phyloP scores from a whole-genome alignment of 2,888 invertebrate genomes.

The Chrysodeixis includens region DNA sequence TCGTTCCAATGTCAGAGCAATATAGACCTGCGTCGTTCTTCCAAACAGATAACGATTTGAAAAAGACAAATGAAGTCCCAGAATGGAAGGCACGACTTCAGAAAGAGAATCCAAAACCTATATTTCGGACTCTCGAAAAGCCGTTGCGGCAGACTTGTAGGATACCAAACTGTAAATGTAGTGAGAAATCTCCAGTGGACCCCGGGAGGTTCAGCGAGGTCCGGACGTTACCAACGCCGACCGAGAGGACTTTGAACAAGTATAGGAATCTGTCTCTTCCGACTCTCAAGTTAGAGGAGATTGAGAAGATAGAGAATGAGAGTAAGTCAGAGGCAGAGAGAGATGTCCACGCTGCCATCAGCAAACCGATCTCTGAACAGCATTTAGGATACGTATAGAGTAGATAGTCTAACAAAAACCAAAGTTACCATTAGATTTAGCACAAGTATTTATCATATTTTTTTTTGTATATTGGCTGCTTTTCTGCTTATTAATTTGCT shows the following conservation, averaged over 20 bases:
- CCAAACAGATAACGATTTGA: slow-evolving; percentile 71
- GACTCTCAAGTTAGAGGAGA: slow-evolving; percentile 81
- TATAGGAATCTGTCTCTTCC: slow-evolving; percentile 83
- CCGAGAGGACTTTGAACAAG: slow-evolving; percentile 77
- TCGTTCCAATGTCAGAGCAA: slow-evolving; percentile 83
- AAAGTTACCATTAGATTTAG: slow-evolving; percentile 68
- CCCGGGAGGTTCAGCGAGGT: slow-evolving; percentile 76
- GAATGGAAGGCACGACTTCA: slow-evolving; percentile 83
- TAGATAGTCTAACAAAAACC: slow-evolving; percentile 34
- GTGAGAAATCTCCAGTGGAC: slow-evolving; percentile 67
- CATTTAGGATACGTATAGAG: slow-evolving; percentile 88
- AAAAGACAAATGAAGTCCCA: slow-evolving; percentile 75
- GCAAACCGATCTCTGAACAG: slow-evolving; percentile 87
- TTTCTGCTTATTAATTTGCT: slow-evolving; percentile 58
- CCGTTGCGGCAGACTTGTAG: slow-evolving; percentile 78
- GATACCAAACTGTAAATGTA: slow-evolving; percentile 85
- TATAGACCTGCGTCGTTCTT: slow-evolving; percentile 83
- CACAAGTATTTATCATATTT: slow-evolving; percentile 61
- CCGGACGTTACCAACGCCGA: slow-evolving; percentile 77
- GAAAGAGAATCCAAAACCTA: slow-evolving; percentile 75
- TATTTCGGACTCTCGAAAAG: slow-evolving; percentile 76
- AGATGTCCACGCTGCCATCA: slow-evolving; percentile 68
- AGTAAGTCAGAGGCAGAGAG: slow-evolving; percentile 77
- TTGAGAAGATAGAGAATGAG: slow-evolving; percentile 69
- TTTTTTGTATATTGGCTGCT: slow-evolving; percentile 70